phyloP scores from a whole-genome alignment of 2,797 vertebrate species.

The Salmo trutta region DNA sequence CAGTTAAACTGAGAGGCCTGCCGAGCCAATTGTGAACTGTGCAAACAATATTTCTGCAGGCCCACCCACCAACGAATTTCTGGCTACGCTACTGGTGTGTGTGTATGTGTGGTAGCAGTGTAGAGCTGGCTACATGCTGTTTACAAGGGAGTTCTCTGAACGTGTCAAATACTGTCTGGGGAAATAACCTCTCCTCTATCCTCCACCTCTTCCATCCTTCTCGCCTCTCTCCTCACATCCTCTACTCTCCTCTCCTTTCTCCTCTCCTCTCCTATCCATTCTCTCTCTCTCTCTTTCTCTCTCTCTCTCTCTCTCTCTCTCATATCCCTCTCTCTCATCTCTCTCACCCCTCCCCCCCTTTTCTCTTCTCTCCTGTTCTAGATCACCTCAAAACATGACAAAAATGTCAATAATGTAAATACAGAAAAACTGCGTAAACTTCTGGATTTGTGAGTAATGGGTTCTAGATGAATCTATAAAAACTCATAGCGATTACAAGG shows the following conservation, averaged over 20 bases:
- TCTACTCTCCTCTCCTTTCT: background rate
- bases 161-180: background rate
- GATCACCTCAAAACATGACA: background rate
- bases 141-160: background rate
- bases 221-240: too few species aligned
- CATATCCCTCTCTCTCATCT: background rate
- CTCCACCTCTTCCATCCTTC: too few species aligned
- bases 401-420: background rate
- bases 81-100: background rate
- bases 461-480: background rate
- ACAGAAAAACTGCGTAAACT: background rate
- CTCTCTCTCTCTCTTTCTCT: background rate
- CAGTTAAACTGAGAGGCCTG: too few species aligned
- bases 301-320: background rate
- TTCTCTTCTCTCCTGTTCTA: background rate
- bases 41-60: too few species aligned
- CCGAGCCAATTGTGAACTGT: too few species aligned
- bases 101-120: background rate
- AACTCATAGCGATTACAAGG: background rate
- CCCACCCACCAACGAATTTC: too few species aligned
- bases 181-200: background rate
- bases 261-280: background rate
- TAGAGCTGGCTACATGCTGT: background rate
- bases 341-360: background rate
- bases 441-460: background rate